Conservation (phyloP, 1,140 invertebrate species). For the Drosophila lowei region DNA sequence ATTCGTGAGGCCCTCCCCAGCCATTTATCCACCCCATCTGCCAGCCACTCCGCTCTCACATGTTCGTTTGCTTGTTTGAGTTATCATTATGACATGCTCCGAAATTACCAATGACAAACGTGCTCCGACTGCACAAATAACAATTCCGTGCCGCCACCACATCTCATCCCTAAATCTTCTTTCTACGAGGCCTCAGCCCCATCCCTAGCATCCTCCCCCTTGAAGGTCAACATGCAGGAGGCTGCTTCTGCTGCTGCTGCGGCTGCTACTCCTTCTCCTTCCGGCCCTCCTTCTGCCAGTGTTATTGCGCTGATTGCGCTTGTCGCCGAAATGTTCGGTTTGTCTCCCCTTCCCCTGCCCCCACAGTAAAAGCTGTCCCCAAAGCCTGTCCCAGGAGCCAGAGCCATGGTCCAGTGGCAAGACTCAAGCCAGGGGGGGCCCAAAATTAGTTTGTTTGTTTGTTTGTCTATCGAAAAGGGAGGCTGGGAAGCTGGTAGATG, state of each 20-base stretch:
- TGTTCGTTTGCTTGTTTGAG: slow-evolving; percentile 60
- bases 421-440: slow-evolving; percentile 23
- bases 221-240: slow-evolving; percentile 48
- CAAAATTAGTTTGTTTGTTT: slow-evolving; percentile 79
- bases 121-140: slow-evolving; percentile 56
- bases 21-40: too few species aligned
- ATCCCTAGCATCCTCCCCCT: not conserved
- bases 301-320: slow-evolving; percentile 59
- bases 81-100: slow-evolving; percentile 80
- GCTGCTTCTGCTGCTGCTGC: slow-evolving; percentile 24
- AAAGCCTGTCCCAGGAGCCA: slow-evolving; percentile 1
- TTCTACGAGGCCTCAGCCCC: not conserved
- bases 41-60: not conserved
- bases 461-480: slow-evolving; percentile 55
- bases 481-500: not conserved
- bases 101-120: slow-evolving; percentile 80
- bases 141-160: slow-evolving; percentile 19
- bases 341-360: not conserved
- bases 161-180: not conserved
- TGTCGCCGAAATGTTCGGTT: slow-evolving; percentile 46
- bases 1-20: slow-evolving; percentile 10
- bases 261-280: slow-evolving; percentile 21
- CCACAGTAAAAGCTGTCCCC: not conserved
- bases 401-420: slow-evolving; percentile 58
- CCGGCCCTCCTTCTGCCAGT: slow-evolving; percentile 15